Conservation (phyloP, 2,888 invertebrate species). For the Crocallis elinguaria region DNA sequence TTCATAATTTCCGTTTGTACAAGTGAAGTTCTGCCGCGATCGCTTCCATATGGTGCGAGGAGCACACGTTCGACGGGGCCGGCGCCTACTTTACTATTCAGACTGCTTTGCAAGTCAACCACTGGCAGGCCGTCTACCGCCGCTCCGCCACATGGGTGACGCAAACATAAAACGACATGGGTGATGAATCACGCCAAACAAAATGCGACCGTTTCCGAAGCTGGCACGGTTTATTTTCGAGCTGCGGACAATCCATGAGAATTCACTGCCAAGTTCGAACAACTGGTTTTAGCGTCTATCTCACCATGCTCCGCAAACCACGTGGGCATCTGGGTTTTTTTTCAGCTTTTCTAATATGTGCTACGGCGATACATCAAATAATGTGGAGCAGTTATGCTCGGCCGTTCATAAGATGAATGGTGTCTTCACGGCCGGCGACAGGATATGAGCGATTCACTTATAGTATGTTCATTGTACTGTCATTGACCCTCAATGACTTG, state of each 20-base stretch:
- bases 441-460: constrained; percentile 73
- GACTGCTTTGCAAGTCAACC: constrained; percentile 67
- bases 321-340: constrained; percentile 63
- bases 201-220: constrained; percentile 37
- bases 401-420: constrained; percentile 49
- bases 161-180: constrained; percentile 57
- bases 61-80: constrained; percentile 57
- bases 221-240: constrained; percentile 41
- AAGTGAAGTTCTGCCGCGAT: constrained; percentile 49
- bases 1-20: constrained; percentile 22
- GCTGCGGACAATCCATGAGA: constrained; percentile 31
- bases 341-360: constrained; percentile 26
- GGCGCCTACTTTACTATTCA: constrained; percentile 71
- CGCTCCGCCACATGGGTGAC: constrained; percentile 54
- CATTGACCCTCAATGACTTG: constrained; percentile 61
- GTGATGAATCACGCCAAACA: constrained; percentile 33
- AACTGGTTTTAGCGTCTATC: constrained; percentile 72
- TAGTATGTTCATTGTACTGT: constrained; percentile 56
- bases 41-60: constrained; percentile 52
- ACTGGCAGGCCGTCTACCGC: constrained; percentile 63
- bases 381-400: constrained; percentile 39
- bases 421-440: constrained; percentile 50
- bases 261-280: constrained; percentile 80
- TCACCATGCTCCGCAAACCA: constrained; percentile 53
- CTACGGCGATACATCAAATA: constrained; percentile 37